Evolutionary conservation across 2,797 vertebrate genomes (phyloP), one percentile per base, ranked within the genome.

Genomic region (Uromys caudimaculatus): DNA sequence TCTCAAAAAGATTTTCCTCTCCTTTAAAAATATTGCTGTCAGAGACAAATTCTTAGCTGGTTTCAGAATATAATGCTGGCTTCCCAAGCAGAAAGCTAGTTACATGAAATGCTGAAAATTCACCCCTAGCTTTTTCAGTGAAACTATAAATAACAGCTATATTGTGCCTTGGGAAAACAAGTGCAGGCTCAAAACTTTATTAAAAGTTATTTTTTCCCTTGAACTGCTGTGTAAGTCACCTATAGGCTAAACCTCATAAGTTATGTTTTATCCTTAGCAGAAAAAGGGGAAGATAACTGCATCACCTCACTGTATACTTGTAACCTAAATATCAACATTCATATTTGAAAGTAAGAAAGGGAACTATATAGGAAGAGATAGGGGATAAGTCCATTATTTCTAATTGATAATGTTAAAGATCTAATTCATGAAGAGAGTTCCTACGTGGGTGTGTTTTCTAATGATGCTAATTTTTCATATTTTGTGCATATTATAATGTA

Each of bases 141-240:
- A 94, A 97, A 97, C 95, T 97, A 97, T 81, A 98, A 97, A 96
- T 97, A 97, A 93, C 9, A 90, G 85, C 94, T 97, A 78, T 97
- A 92, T 93, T 95, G 91, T 93, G 81, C 84, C 93, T 96, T 96
- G 8, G 10, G 93, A 97, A 98, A 98, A 97, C 75, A 96, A 97
- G 6, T 21, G 88, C 2, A 21, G 71, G 67, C 95, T 95, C 41
- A 94, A 96, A 97, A 97, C 95, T 98, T 56, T 97, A 96, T 97
- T 97, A 95, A 97, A 98, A 97, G 64, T 56, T 96, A 89, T 95
- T 94, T 75, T 52, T 73, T 35, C 27, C 79, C 82, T 93, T 96
- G 93, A 95, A 86, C 54, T 97, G 54, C 56, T 97, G 2, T 86
- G 69, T 95, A 98, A 98, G 96, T 98, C 95, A 98, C 64, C 87